These are phyloP conservation scores for Mesembrinibis cayennensis DNA, from an alignment of 2,113 vertebrate genomes.

Conservation along the genomic window DNA sequence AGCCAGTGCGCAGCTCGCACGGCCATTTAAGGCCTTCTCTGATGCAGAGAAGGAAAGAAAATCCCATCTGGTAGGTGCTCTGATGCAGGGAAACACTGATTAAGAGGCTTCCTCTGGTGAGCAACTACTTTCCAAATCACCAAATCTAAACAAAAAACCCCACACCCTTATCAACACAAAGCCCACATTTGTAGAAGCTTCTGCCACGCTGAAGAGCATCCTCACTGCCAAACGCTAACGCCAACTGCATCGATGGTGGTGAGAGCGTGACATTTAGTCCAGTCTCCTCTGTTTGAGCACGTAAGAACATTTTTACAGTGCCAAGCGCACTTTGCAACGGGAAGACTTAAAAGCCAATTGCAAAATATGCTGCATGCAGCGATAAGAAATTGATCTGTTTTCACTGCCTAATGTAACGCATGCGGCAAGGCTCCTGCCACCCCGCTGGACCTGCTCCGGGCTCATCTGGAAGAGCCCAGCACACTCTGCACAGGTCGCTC, in stretches of 20 bases:
- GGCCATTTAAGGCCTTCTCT: not conserved
- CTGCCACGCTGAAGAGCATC: not conserved
- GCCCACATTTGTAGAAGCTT: not conserved
- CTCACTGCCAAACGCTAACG: not conserved
- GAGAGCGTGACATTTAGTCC: not conserved
- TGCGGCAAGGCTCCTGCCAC: not conserved
- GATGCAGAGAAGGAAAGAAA: not conserved
- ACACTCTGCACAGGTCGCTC: not conserved
- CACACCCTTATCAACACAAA: not conserved
- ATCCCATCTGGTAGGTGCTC: not conserved
- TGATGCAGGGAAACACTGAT: not conserved
- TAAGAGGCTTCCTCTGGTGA: not conserved
- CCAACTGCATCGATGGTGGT: not conserved
- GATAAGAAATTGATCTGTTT: not conserved
- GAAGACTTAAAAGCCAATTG: not conserved
- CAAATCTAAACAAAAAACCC: not conserved
- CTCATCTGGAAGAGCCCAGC: not conserved
- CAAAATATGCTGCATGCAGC: not conserved
- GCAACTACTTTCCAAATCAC: not conserved
- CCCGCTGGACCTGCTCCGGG: not conserved
- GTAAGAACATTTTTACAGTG: not conserved
- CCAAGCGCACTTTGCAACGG: not conserved
- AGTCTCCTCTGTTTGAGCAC: rapidly evolving
- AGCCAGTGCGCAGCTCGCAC: rapidly evolving
- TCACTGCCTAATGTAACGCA: not conserved